Base-by-base conservation (phyloP, 2,797 vertebrate genomes). In the Malurus splendens region DNA sequence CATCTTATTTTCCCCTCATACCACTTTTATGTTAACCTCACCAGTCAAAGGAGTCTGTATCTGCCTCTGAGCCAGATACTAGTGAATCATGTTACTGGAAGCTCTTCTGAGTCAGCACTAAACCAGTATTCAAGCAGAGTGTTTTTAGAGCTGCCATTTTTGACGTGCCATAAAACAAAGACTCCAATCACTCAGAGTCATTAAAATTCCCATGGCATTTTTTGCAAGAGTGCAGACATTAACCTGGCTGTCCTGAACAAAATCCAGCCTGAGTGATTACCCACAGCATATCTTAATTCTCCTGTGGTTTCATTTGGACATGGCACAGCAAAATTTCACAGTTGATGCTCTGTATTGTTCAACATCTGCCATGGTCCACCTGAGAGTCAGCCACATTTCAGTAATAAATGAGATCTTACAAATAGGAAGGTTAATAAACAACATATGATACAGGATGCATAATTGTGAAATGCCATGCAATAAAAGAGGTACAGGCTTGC, bases 131-230 rank as follows among this genome's bases (percentile, higher is more conserved):
- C 87, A 71, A 55, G 67, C 87, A 61, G 80, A 74, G 67, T 86
- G 90, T 86, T 92, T 91, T 89, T 71, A 93, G 89, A 82, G 72
- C 90, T 94, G 80, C 94, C 89, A 87, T 93, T 91, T 94, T 87
- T 94, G 92, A 92, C 12, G 1, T 94, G 88, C 91, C 84, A 79
- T 93, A 93, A 91, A 93, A 92, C 94, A 95, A 95, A 93, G 71
- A 36, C 77, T 90, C 84, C 85, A 92, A 89, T 94, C 92, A 93
- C 88, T 94, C 87, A 86, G 88, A 95, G 92, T 93, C 91, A 84
- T 95, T 95, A 94, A 93, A 95, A 95, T 95, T 95, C 95, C 95
- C 94, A 77, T 92, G 93, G 90, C 94, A 93, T 94, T 95, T 95
- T 95, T 95, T 94, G 86, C 81, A 90, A 84, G 90, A 94, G 90